phyloP scores from a whole-genome alignment of 2,888 invertebrate genomes.

The Rhingia rostrata region DNA sequence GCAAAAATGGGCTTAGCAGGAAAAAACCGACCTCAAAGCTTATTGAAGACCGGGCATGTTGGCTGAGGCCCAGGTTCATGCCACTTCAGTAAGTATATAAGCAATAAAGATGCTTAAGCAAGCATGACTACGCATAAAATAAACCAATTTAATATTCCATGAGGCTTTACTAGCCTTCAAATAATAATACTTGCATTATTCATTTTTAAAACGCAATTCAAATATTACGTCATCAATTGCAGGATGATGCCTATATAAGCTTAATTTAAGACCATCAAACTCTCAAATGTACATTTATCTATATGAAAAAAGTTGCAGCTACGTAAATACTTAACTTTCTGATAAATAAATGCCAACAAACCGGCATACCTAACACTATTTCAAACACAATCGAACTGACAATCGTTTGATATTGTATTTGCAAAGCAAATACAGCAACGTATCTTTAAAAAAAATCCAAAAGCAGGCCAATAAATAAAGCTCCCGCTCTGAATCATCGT shows the following conservation, averaged over 20 bases:
- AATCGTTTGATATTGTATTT: constrained; percentile 10
- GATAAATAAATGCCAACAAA: not conserved
- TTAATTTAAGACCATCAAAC: not conserved
- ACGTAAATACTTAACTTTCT: not conserved
- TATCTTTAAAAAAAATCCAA: constrained; percentile 6
- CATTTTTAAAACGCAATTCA: not conserved
- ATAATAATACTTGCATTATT: too few species aligned
- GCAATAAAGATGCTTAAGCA: too few species aligned
- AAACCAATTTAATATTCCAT: too few species aligned
- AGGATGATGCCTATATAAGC: not conserved
- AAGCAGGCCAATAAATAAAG: constrained; percentile 15
- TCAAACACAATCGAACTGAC: constrained; percentile 1
- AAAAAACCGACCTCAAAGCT: too few species aligned
- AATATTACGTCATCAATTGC: not conserved
- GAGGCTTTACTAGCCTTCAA: too few species aligned
- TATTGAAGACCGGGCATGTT: too few species aligned
- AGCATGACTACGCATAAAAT: too few species aligned
- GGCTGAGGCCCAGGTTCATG: too few species aligned
- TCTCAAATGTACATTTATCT: too few species aligned
- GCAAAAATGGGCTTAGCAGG: too few species aligned
- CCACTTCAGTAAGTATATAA: too few species aligned
- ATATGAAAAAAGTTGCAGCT: not conserved
- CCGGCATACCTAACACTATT: not conserved
- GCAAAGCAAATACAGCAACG: constrained; percentile 22
- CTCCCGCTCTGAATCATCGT: constrained; percentile 20